A percentile compares a stretch with the other conserved stretches of the same genome.
Evolutionary conservation across 2,888 invertebrate genomes (phyloP).

Genomic region (Ormyrus labotus): DNA sequence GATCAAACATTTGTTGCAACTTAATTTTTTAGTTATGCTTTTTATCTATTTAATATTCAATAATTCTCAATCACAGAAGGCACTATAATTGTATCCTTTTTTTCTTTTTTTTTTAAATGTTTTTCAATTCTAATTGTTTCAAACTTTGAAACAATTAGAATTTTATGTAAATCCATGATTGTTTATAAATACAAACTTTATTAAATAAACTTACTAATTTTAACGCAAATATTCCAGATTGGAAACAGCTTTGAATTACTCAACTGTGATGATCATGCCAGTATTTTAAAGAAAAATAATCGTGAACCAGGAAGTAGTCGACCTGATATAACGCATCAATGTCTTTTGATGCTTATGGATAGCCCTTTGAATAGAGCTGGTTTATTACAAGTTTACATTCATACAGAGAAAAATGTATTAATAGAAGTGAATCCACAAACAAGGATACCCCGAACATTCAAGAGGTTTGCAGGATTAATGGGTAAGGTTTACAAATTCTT

Average conservation of each 20-base stretch:
- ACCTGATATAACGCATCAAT: conserved; percentile 98
- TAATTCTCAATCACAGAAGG: no score
- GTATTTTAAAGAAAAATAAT: conserved; percentile 89
- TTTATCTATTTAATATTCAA: no score
- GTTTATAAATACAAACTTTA: neutral
- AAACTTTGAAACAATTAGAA: no score
- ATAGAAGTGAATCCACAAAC: conserved; percentile 98
- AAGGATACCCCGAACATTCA: conserved; percentile 96
- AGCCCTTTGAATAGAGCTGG: conserved; percentile 98
- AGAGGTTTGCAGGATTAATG: conserved; percentile 97
- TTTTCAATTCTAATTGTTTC: no score
- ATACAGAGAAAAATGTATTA: conserved; percentile 93
- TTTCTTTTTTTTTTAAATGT: no score
- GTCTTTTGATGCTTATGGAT: conserved; percentile 97
- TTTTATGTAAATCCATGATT: no score
- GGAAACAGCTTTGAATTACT: conserved; percentile 92
- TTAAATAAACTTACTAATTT: conserved; percentile 24
- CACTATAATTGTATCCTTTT: no score
- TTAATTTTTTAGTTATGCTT: no score
- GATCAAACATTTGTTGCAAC: no score
- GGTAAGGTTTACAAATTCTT: conserved; percentile 78
- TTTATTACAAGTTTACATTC: conserved; percentile 88
- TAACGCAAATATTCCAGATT: conserved; percentile 78
- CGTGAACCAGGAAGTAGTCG: conserved; percentile 92
- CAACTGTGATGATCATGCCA: conserved; percentile 94